These are phyloP conservation scores for Podabrus alpinus DNA, from an alignment of 2,888 invertebrate species.

Conservation along the genomic window DNA sequence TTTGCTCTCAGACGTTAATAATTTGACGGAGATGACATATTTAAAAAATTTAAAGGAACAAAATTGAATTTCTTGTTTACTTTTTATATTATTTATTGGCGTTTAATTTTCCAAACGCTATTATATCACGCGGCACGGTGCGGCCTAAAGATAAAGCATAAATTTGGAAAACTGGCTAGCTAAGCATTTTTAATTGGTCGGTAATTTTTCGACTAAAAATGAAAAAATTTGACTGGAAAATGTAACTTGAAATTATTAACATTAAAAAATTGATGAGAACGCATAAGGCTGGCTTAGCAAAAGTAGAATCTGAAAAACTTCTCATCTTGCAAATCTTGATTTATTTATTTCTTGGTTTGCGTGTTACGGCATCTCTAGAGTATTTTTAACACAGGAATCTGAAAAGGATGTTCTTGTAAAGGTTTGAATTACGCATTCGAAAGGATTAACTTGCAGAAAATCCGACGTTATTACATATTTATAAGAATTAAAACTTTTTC, in stretches of 20 bases:
- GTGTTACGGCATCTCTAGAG: conserved; percentile 1
- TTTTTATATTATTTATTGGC: not conserved
- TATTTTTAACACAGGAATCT: conserved; percentile 10
- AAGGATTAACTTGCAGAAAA: conserved; percentile 7
- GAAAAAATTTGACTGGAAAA: not conserved
- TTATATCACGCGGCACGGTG: not conserved
- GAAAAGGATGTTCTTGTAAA: conserved; percentile 6
- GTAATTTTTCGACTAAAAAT: no score
- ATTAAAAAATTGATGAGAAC: conserved; percentile 13
- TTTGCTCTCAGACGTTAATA: conserved; percentile 8
- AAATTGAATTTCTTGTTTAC: conserved; percentile 13
- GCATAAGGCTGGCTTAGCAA: not conserved
- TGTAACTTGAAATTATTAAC: not conserved
- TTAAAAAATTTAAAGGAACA: not conserved
- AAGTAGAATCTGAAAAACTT: conserved; percentile 6
- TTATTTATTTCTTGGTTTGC: conserved; percentile 10
- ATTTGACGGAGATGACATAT: conserved; percentile 10
- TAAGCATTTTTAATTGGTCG: no score
- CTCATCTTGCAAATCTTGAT: conserved; percentile 3
- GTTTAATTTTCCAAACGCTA: not conserved
- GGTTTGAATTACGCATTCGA: conserved; percentile 15
- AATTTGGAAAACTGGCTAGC: not conserved
- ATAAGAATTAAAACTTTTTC: conserved; percentile 9
- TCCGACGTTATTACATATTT: conserved; percentile 11
- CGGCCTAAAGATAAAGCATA: not conserved